Evolutionary conservation across 2,888 invertebrate species (phyloP).

Genomic region (Eudemis profundana): DNA sequence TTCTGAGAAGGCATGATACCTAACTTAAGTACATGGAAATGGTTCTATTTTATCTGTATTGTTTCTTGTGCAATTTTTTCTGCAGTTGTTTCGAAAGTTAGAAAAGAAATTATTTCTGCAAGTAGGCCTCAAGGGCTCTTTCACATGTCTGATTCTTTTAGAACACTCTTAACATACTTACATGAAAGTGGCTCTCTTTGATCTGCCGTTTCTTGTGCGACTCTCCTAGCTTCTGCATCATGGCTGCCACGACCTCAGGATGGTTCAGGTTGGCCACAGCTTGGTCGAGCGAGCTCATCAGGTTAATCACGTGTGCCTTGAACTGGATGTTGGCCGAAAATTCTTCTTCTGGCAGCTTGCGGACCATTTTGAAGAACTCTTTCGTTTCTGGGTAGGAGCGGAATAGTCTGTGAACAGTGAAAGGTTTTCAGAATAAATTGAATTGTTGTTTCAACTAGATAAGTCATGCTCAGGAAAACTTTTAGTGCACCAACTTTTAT

Average conservation of each 20-base stretch:
- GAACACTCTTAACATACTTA: constrained; percentile 59
- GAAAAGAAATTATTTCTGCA: too few relatives aligned
- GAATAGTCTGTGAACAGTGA: constrained; percentile 66
- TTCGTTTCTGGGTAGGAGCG: constrained; percentile 70
- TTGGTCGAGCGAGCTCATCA: constrained; percentile 74
- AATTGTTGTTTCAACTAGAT: too few relatives aligned
- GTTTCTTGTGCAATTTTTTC: too few relatives aligned
- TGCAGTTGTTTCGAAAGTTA: too few relatives aligned
- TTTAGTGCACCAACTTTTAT: too few relatives aligned
- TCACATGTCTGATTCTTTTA: too few relatives aligned
- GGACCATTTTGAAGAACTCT: constrained; percentile 75
- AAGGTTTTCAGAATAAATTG: too few relatives aligned
- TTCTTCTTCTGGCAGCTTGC: constrained; percentile 68
- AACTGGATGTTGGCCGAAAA: constrained; percentile 73
- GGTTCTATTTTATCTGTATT: too few relatives aligned
- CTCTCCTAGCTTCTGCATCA: constrained; percentile 78
- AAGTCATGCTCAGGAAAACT: too few relatives aligned
- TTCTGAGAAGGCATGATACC: too few relatives aligned
- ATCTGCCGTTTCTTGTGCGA: constrained; percentile 72
- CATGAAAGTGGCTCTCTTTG: constrained; percentile 68
- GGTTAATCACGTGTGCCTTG: constrained; percentile 78
- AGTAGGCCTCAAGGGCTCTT: too few relatives aligned
- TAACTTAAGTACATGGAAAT: too few relatives aligned
- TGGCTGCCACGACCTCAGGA: constrained; percentile 74
- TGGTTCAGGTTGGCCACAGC: constrained; percentile 73